These are phyloP conservation scores for Galago senegalensis DNA, from an alignment of 2,797 vertebrate species.

Conservation along the genomic window DNA sequence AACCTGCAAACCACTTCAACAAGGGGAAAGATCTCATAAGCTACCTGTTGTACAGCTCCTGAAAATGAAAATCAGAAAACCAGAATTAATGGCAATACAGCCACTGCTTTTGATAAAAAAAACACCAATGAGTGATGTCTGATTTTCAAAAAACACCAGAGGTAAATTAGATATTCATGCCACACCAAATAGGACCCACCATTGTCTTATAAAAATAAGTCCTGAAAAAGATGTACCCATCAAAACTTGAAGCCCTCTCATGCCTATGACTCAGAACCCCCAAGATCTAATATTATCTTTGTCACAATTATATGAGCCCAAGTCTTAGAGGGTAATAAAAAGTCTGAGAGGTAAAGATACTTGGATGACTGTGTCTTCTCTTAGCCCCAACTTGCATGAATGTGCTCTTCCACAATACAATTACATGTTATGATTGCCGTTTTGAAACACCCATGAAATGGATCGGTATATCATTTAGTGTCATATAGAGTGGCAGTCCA, in stretches of 20 bases:
- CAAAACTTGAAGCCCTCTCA: background rate
- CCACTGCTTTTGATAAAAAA: background rate
- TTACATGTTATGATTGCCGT: background rate
- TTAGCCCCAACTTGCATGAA: background rate
- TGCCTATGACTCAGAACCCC: background rate
- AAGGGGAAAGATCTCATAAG: background rate
- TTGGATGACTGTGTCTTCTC: background rate
- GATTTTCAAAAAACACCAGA: slow-evolving; percentile 29
- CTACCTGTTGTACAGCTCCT: background rate
- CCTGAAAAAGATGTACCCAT: background rate
- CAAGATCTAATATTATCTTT: background rate
- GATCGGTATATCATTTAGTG: background rate
- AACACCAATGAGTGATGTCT: background rate
- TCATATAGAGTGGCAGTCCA: background rate
- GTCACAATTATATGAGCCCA: background rate
- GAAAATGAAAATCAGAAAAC: background rate
- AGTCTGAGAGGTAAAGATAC: background rate
- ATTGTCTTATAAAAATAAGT: background rate
- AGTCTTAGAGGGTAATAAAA: background rate
- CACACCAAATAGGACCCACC: background rate
- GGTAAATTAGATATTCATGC: background rate
- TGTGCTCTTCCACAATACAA: background rate
- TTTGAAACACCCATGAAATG: background rate
- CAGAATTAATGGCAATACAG: background rate
- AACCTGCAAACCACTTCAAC: slow-evolving; percentile 2